Conservation (phyloP, 2,888 invertebrate species). For the Prosapia bicincta region DNA sequence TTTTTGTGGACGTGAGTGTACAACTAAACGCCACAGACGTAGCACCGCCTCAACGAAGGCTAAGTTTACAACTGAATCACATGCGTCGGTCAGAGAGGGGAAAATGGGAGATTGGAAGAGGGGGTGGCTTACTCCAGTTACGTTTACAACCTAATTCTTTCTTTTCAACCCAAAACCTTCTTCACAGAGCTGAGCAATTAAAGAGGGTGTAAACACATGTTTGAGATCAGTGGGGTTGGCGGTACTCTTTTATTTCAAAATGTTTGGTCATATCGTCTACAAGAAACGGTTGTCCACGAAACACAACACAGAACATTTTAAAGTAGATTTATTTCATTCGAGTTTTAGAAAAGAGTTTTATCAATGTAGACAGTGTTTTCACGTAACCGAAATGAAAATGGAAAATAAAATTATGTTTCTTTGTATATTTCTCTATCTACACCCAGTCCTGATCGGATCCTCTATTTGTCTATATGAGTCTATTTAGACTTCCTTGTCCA, state of each 20-base stretch:
- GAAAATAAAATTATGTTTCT: no score
- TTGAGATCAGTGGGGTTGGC: neutral
- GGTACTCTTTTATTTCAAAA: neutral
- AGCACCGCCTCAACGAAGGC: neutral
- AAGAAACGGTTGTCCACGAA: no score
- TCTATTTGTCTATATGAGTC: no score
- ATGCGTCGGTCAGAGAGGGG: neutral
- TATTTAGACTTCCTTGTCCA: no score
- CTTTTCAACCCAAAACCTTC: slow-evolving; percentile 15
- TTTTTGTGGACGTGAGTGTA: neutral
- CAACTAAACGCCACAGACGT: neutral
- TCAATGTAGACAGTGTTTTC: no score
- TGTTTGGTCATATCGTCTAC: no score
- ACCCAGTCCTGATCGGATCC: no score
- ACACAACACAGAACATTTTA: no score
- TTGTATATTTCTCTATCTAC: no score
- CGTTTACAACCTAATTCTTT: slow-evolving; percentile 22
- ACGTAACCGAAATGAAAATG: no score
- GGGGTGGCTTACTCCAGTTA: slow-evolving; percentile 11
- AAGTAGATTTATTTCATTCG: no score
- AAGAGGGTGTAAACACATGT: neutral
- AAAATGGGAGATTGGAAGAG: neutral
- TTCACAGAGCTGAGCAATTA: neutral
- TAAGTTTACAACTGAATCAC: neutral
- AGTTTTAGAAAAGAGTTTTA: no score